These are phyloP conservation scores for Psammodynastes pulverulentus DNA, from an alignment of 2,113 vertebrate species.

Conservation along the genomic window DNA sequence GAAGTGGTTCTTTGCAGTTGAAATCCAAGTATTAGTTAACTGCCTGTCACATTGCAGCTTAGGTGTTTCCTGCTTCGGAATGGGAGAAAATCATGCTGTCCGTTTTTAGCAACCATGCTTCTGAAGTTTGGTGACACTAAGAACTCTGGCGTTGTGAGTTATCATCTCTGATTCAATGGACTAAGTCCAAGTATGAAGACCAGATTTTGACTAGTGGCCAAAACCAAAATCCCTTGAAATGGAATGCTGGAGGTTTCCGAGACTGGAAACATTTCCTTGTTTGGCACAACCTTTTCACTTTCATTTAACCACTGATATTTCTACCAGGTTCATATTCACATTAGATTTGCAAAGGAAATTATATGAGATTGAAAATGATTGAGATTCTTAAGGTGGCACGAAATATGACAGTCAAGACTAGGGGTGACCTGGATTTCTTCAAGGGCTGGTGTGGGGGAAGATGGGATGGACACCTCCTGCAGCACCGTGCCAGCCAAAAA, in stretches of 20 bases:
- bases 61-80: not conserved
- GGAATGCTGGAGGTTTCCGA: not conserved
- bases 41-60: not conserved
- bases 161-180: not conserved
- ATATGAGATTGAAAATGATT: not conserved
- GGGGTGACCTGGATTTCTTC: too few relatives aligned
- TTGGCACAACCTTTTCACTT: not conserved
- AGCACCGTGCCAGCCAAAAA: too few relatives aligned
- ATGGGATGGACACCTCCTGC: too few relatives aligned
- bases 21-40: not conserved
- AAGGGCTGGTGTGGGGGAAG: too few relatives aligned
- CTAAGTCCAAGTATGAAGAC: not conserved
- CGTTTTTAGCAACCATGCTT: not conserved
- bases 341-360: not conserved
- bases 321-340: not conserved
- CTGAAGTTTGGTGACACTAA: not conserved
- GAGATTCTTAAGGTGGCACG: not conserved
- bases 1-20: not conserved
- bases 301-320: not conserved
- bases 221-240: not conserved
- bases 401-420: not conserved
- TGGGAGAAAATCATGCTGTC: not conserved
- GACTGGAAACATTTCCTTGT: not conserved
- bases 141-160: not conserved
- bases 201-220: not conserved